Base-by-base conservation (phyloP, 2,797 vertebrate species). In the Danio kyathit region DNA sequence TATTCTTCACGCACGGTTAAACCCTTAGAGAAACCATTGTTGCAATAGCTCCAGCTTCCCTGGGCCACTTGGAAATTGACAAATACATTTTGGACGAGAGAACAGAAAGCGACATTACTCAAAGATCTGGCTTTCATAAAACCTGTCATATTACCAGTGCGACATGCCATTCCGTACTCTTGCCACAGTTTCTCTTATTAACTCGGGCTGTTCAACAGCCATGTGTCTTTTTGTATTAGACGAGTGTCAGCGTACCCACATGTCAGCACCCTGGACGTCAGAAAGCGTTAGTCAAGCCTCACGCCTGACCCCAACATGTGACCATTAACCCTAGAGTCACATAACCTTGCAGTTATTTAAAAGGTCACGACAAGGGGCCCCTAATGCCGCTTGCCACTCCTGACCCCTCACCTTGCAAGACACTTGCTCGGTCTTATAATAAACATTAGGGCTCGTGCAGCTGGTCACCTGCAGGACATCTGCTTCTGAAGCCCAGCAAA, bases 321-420 rank as follows among this genome's bases (percentile, higher is more conserved):
- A 86, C 87, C 89, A 84, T 89, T 92, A 91, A 93, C 90, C 92
- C 86, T 43, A 84, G 87, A 88, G 84, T 88, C 87, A 88, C 89
- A 89, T 93, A 90, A 89, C 87, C 87, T 91, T 89, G 87, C 91
- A 90, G 91, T 91, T 91, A 91, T 93, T 93, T 91, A 85, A 92
- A 89, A 92, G 93, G 92, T 93, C 90, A 90, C 63, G 87, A 89
- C 88, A 87, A 64, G 76, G 86, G 84, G 85, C 87, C 87, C 88
- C 89, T 76, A 80, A 87, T 88, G 88, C 88, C 87, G 90, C 91
- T 90, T 89, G 87, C 88, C 87, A 76, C 85, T 82, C 76, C 82
- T 76, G 86, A 91, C 89, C 88, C 83, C 83, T 88, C 86, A 93
- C 90, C 91, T 72, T 59, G 9, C 7, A 48, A 81, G 88, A 92